phyloP scores from a whole-genome alignment of 2,797 vertebrate genomes.

The Ptychobarbus kaznakovi region DNA sequence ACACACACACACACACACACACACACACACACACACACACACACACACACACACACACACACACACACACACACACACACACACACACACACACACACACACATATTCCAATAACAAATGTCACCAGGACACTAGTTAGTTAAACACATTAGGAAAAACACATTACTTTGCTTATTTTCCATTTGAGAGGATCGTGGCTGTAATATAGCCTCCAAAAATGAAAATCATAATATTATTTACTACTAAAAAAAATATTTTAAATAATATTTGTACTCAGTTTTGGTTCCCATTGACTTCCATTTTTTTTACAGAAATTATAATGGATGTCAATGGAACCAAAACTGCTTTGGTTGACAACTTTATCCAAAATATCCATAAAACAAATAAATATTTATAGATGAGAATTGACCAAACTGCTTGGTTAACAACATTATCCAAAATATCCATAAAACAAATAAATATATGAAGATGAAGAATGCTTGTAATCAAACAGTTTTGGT shows the following conservation, averaged over 20 bases:
- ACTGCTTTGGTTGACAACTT: no score
- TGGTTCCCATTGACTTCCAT: no score
- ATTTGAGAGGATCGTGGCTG: background rate
- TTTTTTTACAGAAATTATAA: no score
- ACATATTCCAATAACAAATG: slow-evolving; percentile 3
- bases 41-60: no score
- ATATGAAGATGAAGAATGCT: background rate
- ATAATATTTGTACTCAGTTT: no score
- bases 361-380: no score
- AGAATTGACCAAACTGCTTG: no score
- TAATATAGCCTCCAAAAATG: background rate
- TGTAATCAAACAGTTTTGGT: background rate
- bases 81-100: slow-evolving; percentile 48
- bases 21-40: slow-evolving; percentile 37
- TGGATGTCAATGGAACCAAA: no score
- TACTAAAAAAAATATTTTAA: background rate
- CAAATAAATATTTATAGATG: no score
- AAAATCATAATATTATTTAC: background rate
- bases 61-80: slow-evolving; percentile 59
- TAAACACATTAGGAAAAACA: no score
- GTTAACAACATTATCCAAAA: no score
- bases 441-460: no score
- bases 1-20: slow-evolving; percentile 47
- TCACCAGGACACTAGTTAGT: background rate
- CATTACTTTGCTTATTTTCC: background rate